A percentile compares a stretch with the other conserved stretches of the same genome.
Evolutionary conservation across 2,888 invertebrate species (phyloP).

Genomic region (Coleophora deauratella): DNA sequence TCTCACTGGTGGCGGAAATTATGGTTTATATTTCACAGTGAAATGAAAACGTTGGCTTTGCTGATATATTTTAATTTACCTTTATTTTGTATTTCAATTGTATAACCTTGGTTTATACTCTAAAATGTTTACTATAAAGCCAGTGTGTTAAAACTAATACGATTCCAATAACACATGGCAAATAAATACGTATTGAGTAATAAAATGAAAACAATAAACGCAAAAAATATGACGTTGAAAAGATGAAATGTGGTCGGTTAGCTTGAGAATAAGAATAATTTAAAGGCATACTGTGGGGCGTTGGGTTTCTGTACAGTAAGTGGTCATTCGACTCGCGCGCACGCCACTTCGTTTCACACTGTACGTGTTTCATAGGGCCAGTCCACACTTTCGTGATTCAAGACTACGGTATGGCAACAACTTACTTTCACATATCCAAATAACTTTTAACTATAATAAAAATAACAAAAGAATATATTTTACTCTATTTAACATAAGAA

Average conservation of each 20-base stretch:
- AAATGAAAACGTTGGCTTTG: too few species aligned
- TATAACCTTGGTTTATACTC: background rate
- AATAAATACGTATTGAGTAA: slow-evolving; percentile 19
- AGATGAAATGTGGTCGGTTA: slow-evolving; percentile 32
- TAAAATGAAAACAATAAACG: slow-evolving; percentile 36
- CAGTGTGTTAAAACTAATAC: slow-evolving; percentile 2
- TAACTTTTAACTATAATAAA: too few species aligned
- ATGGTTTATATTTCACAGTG: background rate
- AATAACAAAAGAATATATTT: too few species aligned
- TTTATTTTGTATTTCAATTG: background rate
- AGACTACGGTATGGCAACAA: too few species aligned
- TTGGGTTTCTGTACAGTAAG: slow-evolving; percentile 33
- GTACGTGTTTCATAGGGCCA: slow-evolving; percentile 7
- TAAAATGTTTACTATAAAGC: slow-evolving; percentile 1
- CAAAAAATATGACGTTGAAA: slow-evolving; percentile 29
- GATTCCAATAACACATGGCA: slow-evolving; percentile 4
- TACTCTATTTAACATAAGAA: too few species aligned
- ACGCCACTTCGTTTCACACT: too few species aligned
- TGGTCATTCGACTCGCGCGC: slow-evolving; percentile 33
- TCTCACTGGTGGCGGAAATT: too few species aligned
- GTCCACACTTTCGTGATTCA: slow-evolving; percentile 8
- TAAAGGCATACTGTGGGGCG: slow-evolving; percentile 30
- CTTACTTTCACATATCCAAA: too few species aligned
- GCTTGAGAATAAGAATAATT: slow-evolving; percentile 42
- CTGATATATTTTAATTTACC: background rate